Percentiles rank a stretch among this genome's conserved stretches.
Evolutionary conservation across 2,888 invertebrate species (phyloP).

Genomic region (Amblyteles armatorius): DNA sequence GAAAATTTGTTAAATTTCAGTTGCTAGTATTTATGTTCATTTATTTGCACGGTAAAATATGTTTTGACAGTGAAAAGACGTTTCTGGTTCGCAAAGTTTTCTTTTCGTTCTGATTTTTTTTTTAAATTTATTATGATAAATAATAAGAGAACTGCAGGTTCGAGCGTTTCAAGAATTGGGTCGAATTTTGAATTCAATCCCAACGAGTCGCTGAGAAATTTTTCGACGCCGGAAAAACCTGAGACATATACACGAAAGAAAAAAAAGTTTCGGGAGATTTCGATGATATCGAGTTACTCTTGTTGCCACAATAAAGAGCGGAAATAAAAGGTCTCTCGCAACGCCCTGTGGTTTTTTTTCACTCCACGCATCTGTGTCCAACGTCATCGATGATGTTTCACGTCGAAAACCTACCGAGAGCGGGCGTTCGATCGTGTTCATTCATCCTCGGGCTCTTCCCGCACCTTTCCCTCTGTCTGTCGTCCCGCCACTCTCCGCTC

Average conservation of each 20-base stretch:
- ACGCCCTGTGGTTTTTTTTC: slow-evolving; percentile 15
- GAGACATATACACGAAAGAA: background rate
- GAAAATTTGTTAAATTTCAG: too few relatives aligned
- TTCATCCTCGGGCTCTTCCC: slow-evolving; percentile 54
- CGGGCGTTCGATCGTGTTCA: slow-evolving; percentile 57
- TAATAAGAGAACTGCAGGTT: too few relatives aligned
- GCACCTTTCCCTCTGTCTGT: slow-evolving; percentile 58
- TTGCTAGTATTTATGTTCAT: too few relatives aligned
- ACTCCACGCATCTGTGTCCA: background rate
- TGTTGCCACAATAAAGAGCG: slow-evolving; percentile 12
- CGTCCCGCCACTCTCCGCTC: slow-evolving; percentile 43
- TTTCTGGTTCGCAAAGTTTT: too few relatives aligned
- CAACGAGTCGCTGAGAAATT: background rate
- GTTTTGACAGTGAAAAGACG: too few relatives aligned
- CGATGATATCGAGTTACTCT: slow-evolving; percentile 41
- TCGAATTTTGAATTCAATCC: background rate
- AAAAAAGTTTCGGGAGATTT: slow-evolving; percentile 2
- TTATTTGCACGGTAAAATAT: too few relatives aligned
- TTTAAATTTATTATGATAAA: too few relatives aligned
- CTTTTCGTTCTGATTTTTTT: too few relatives aligned
- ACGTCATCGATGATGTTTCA: slow-evolving; percentile 27
- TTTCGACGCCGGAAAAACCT: background rate
- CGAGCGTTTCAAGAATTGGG: background rate
- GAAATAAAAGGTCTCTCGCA: background rate
- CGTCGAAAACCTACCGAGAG: slow-evolving; percentile 8